A percentile compares a stretch with the other conserved stretches of the same genome.
Conservation (phyloP, 2,888 invertebrate species). For the Hypena proboscidalis region DNA sequence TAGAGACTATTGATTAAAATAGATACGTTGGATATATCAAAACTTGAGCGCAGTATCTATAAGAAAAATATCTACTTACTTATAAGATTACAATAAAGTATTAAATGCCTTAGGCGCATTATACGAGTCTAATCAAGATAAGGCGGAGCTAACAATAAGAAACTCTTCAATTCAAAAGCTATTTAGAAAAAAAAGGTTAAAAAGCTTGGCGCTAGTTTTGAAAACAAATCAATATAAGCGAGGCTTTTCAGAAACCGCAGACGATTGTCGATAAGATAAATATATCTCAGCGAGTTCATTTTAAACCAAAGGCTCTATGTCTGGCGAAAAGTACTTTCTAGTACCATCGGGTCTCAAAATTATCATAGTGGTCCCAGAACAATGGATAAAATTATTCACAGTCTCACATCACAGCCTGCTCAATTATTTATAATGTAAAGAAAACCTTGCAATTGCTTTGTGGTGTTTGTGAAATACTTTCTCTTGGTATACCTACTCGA, state of each 20-base stretch:
- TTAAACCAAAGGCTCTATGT: too few species aligned
- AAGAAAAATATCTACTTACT: too few species aligned
- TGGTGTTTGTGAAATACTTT: conserved; percentile 34
- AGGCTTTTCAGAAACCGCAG: not conserved
- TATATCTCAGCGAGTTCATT: not conserved
- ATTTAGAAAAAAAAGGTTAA: too few species aligned
- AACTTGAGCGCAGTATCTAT: too few species aligned
- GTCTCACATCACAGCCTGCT: conserved; percentile 5
- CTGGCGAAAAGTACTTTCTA: too few species aligned
- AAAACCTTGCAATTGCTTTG: conserved; percentile 23
- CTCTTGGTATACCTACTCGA: conserved; percentile 33
- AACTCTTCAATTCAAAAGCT: too few species aligned
- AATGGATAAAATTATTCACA: conserved; percentile 22
- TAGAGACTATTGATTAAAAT: too few species aligned
- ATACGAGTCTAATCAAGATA: too few species aligned
- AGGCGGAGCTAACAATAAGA: too few species aligned
- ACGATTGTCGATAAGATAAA: not conserved
- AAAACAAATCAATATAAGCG: not conserved
- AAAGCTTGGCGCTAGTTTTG: not conserved
- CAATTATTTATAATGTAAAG: conserved; percentile 23
- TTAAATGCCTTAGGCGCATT: too few species aligned
- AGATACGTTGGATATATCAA: too few species aligned
- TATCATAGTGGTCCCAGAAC: conserved; percentile 6
- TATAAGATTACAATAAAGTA: too few species aligned
- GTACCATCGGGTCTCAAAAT: not conserved